A percentile compares a stretch with the other conserved stretches of the same genome.
Evolutionary conservation across 2,888 invertebrate genomes (phyloP).

Genomic region (Acheta domesticus): DNA sequence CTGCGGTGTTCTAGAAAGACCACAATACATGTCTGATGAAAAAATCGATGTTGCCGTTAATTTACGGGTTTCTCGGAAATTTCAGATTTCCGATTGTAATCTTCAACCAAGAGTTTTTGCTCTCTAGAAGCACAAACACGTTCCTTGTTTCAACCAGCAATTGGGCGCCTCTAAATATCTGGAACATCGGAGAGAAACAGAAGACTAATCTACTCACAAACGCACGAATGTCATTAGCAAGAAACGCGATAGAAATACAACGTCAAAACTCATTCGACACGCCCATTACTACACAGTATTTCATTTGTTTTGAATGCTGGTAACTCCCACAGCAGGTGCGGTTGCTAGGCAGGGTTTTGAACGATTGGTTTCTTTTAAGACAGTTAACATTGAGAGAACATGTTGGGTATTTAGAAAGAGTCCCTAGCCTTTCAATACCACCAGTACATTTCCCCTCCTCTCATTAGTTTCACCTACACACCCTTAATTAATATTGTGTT

Average conservation of each 20-base stretch:
- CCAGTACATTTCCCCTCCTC: too few relatives aligned
- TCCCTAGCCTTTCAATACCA: too few relatives aligned
- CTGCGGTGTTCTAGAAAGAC: neutral
- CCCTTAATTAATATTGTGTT: too few relatives aligned
- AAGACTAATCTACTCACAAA: neutral
- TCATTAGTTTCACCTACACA: too few relatives aligned
- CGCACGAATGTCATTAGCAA: conserved; percentile 6
- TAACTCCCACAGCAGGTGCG: neutral
- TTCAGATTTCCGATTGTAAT: conserved; percentile 8
- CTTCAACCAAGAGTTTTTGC: neutral
- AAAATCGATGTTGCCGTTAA: conserved; percentile 8
- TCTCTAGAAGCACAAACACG: neutral
- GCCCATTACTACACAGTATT: neutral
- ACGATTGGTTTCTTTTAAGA: too few relatives aligned
- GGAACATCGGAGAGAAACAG: neutral
- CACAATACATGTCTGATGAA: neutral
- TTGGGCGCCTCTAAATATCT: conserved; percentile 6
- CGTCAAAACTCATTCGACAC: neutral
- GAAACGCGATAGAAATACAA: neutral
- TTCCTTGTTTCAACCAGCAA: neutral
- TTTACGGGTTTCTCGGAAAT: neutral
- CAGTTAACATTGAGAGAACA: too few relatives aligned
- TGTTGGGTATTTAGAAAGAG: too few relatives aligned
- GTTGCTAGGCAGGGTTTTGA: neutral
- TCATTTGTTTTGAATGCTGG: neutral